phyloP scores from a whole-genome alignment of 2,797 vertebrate species.

The Mergus octosetaceus region DNA sequence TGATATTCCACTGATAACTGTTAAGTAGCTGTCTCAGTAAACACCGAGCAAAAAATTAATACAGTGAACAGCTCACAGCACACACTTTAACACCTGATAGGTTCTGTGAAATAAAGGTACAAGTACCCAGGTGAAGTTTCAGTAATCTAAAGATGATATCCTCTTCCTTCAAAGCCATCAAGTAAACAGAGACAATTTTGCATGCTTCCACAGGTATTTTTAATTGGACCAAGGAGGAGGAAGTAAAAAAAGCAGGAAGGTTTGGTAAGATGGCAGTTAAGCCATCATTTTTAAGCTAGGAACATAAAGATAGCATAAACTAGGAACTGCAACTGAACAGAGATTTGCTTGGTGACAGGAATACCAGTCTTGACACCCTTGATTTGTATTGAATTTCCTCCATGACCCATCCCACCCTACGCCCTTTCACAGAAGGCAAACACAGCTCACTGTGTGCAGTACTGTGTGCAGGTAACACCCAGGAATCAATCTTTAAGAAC shows the following conservation, averaged over 20 bases:
- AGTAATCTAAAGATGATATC: neutral
- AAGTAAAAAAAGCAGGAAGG: neutral
- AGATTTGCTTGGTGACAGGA: neutral
- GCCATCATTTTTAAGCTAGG: neutral
- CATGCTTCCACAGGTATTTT: neutral
- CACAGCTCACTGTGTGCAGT: neutral
- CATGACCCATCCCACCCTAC: neutral
- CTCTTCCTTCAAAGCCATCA: neutral
- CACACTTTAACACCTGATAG: neutral
- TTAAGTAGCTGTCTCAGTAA: neutral
- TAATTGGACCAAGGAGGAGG: neutral
- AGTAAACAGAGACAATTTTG: neutral
- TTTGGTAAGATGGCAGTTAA: neutral
- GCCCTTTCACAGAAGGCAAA: neutral
- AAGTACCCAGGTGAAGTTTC: neutral
- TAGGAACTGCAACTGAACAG: neutral
- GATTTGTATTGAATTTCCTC: neutral
- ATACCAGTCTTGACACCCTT: neutral
- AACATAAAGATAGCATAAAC: neutral
- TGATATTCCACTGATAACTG: neutral
- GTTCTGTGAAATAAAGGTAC: neutral
- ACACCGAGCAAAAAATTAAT: neutral
- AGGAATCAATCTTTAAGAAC: neutral
- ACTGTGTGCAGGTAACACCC: neutral
- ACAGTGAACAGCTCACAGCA: neutral